phyloP scores from a whole-genome alignment of 2,113 vertebrate species.

The Cynoglossus semilaevis region DNA sequence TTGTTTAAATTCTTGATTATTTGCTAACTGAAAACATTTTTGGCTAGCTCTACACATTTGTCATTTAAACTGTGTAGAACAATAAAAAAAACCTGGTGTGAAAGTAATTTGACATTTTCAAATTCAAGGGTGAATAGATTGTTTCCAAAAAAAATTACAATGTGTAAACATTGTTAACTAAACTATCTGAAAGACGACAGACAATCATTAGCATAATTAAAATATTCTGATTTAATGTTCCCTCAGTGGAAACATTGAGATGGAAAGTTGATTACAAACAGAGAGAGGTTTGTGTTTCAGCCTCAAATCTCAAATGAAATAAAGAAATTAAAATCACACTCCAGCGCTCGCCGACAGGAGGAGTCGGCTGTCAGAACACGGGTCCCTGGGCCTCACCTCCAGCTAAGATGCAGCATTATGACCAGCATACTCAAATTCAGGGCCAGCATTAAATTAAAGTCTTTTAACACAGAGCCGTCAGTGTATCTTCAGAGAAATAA shows the following conservation, averaged over 20 bases:
- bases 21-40: no score
- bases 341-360: conserved; percentile 12
- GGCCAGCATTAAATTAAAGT: conserved; percentile 45
- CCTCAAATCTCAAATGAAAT: conserved; percentile 32
- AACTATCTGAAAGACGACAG: no score
- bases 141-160: no score
- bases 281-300: conserved; percentile 5
- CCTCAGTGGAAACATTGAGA: no score
- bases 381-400: conserved; percentile 52
- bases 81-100: no score
- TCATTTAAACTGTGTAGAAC: no score
- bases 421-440: conserved; percentile 20
- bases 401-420: conserved; percentile 57
- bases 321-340: background rate
- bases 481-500: conserved; percentile 32
- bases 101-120: no score
- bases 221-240: conserved; percentile 46
- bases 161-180: no score
- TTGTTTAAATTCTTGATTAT: no score
- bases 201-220: background rate
- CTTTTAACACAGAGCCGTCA: conserved; percentile 47
- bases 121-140: no score
- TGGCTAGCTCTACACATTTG: no score
- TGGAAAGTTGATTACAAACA: conserved; percentile 5
- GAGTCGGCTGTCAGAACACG: conserved; percentile 20